These are phyloP conservation scores for Torymus aiolomorphi DNA, from an alignment of 2,888 invertebrate genomes.

Conservation along the genomic window DNA sequence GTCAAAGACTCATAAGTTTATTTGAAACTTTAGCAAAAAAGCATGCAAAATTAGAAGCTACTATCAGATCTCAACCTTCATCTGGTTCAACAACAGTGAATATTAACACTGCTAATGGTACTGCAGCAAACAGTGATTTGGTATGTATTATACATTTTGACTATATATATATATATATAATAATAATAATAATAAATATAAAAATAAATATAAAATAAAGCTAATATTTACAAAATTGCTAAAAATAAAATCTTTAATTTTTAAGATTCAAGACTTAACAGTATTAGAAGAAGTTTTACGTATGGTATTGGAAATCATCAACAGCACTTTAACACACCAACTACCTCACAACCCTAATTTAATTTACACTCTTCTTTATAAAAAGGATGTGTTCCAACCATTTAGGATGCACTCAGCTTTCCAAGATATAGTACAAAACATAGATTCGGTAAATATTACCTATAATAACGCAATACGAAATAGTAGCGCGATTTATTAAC, in stretches of 20 bases:
- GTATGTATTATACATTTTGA: slow-evolving; percentile 60
- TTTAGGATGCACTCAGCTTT: slow-evolving; percentile 92
- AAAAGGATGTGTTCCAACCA: slow-evolving; percentile 90
- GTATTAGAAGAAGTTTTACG: slow-evolving; percentile 97
- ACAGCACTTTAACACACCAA: slow-evolving; percentile 94
- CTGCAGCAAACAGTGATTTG: slow-evolving; percentile 66
- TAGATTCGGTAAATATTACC: slow-evolving; percentile 86
- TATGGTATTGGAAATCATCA: slow-evolving; percentile 97
- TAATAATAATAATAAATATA: too few relatives aligned
- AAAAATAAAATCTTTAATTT: slow-evolving; percentile 38
- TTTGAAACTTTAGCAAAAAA: slow-evolving; percentile 95
- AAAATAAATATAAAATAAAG: not conserved
- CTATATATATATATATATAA: too few relatives aligned
- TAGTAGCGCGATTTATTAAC: too few relatives aligned
- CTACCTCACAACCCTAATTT: slow-evolving; percentile 92
- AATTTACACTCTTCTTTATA: slow-evolving; percentile 96
- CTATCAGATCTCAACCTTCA: slow-evolving; percentile 65
- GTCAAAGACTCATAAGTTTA: slow-evolving; percentile 93
- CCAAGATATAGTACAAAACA: slow-evolving; percentile 95
- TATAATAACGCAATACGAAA: not conserved
- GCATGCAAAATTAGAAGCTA: slow-evolving; percentile 82
- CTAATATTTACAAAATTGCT: not conserved
- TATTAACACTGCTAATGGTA: slow-evolving; percentile 64
- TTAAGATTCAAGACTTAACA: slow-evolving; percentile 89
- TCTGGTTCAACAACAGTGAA: slow-evolving; percentile 60